Evolutionary conservation across 2,797 vertebrate species (phyloP).

Genomic region (Chelonia mydas): DNA sequence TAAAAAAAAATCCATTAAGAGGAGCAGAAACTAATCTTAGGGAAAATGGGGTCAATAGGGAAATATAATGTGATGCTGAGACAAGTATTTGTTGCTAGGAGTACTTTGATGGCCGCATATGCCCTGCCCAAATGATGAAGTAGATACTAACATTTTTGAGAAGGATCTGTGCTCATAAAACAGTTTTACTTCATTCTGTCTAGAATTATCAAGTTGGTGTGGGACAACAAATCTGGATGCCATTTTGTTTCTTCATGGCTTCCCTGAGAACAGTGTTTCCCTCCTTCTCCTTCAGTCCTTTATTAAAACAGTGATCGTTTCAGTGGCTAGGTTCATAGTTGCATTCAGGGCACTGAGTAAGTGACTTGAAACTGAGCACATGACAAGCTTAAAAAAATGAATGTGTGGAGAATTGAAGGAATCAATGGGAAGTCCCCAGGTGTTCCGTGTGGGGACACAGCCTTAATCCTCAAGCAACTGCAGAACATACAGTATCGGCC

Average conservation of each 20-base stretch:
- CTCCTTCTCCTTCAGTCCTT: background rate
- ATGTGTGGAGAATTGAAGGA: constrained; percentile 66
- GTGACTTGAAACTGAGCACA: constrained; percentile 45
- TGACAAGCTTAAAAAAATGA: constrained; percentile 14
- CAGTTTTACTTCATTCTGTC: fast-evolving
- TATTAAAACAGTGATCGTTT: constrained; percentile 65
- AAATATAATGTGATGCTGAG: background rate
- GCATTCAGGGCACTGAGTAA: constrained; percentile 54
- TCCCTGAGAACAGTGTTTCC: fast-evolving
- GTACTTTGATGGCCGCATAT: background rate
- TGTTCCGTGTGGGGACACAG: background rate
- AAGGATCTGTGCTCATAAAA: fast-evolving
- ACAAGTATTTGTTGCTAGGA: background rate
- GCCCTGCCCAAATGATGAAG: background rate
- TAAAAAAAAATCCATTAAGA: fast-evolving
- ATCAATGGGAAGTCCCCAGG: constrained; percentile 27
- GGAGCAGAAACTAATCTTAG: background rate
- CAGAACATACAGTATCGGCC: background rate
- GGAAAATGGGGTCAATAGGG: background rate
- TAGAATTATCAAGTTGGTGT: fast-evolving
- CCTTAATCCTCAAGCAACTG: background rate
- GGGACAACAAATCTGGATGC: fast-evolving
- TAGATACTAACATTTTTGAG: background rate
- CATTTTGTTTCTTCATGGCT: fast-evolving
- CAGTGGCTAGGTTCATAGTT: background rate